Evolutionary conservation across 2,888 invertebrate species (phyloP).

Genomic region (Lamproptera curius): DNA sequence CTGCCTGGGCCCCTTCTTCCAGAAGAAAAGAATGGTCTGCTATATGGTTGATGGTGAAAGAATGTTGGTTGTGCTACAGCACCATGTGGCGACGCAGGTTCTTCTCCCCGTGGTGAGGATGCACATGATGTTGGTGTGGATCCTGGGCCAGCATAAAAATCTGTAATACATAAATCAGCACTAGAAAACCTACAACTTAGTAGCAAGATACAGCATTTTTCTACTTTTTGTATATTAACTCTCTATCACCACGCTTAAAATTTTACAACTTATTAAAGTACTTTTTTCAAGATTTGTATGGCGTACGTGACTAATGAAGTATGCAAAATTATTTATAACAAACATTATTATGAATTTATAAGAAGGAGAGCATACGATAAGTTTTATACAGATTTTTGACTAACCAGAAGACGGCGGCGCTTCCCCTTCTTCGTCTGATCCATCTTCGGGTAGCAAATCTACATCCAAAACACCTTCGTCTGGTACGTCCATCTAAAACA

Average conservation of each 20-base stretch:
- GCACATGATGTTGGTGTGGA: constrained; percentile 82
- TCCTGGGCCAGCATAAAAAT: constrained; percentile 79
- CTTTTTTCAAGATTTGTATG: too few relatives aligned
- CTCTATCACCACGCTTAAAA: too few relatives aligned
- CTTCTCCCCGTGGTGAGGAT: constrained; percentile 79
- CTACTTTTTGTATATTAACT: too few relatives aligned
- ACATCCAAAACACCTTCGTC: constrained; percentile 79
- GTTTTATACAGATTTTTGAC: too few relatives aligned
- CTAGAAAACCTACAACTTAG: too few relatives aligned
- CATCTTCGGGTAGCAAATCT: constrained; percentile 86
- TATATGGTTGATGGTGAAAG: constrained; percentile 66
- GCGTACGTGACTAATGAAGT: not conserved
- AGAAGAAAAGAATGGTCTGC: constrained; percentile 68
- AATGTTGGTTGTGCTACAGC: constrained; percentile 55
- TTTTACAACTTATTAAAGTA: too few relatives aligned
- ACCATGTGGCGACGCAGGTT: constrained; percentile 80
- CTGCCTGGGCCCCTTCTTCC: constrained; percentile 87
- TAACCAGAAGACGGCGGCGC: constrained; percentile 77
- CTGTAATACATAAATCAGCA: too few relatives aligned
- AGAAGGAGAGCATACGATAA: too few relatives aligned
- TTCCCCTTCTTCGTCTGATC: constrained; percentile 86
- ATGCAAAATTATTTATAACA: not conserved
- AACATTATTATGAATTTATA: not conserved
- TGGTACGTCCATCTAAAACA: constrained; percentile 70
- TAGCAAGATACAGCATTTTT: too few relatives aligned